A percentile compares a stretch with the other conserved stretches of the same genome.
Evolutionary conservation across 2,113 vertebrate species (phyloP).

Genomic region (Macrotis lagotis): DNA sequence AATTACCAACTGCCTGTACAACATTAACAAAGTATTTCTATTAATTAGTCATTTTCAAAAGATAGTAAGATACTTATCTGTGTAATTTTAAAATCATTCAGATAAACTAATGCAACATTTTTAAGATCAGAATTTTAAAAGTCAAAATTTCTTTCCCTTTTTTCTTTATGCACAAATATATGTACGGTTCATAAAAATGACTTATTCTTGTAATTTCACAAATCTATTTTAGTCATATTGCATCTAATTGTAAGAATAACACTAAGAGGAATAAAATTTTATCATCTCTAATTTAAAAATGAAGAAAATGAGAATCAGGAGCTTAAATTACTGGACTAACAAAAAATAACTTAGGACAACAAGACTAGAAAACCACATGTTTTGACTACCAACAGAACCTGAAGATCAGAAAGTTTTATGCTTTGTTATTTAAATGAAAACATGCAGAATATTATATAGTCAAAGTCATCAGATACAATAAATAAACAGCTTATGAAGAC

Average conservation of each 20-base stretch:
- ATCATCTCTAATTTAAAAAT: neutral
- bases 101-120: neutral
- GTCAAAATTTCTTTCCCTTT: neutral
- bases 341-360: neutral
- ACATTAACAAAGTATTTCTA: neutral
- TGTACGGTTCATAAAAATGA: neutral
- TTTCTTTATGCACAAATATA: neutral
- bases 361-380: neutral
- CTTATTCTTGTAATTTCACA: neutral
- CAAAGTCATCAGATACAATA: too few species aligned
- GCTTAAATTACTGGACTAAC: neutral
- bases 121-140: neutral
- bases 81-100: constrained; percentile 26
- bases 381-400: neutral
- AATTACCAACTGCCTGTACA: neutral
- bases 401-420: neutral
- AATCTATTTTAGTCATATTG: neutral
- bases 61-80: neutral
- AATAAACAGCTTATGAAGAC: neutral
- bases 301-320: neutral
- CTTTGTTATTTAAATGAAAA: neutral
- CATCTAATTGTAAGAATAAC: neutral
- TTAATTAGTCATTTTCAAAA: constrained; percentile 16
- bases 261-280: neutral
- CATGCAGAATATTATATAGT: neutral